Evolutionary conservation across 2,797 vertebrate species (phyloP), one percentile per base, ranked within the genome.

Genomic region (Triplophysa bombifrons): DNA sequence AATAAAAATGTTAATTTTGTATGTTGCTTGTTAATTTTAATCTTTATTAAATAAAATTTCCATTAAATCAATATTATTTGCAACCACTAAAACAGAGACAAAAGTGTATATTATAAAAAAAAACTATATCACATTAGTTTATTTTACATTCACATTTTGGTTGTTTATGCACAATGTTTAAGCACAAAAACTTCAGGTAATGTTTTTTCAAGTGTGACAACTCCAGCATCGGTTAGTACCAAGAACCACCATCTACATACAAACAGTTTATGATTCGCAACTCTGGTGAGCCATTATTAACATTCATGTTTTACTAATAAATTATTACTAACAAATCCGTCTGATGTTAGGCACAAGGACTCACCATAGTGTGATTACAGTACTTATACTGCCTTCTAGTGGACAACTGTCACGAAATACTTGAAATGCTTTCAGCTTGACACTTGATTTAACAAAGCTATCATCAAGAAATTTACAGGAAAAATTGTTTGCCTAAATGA

Each of bases 331-430:
- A 46, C 16, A 34, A 41, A 34, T 30, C 66, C 38, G n/a, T 63
- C 38, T 60, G 48, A 6, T 2, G 60, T 12, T 27, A 56, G 61
- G 17, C 4, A 27, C 14, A 56, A n/a, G 22, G 60, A 5, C 1
- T 48, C 22, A 4, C n/a, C 13, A 73, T 11, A 56, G 34, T 6
- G 10, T 55, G 20, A 70, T 51, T 25, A 63, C 2, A 63, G 20
- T 55, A 41, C 3, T 17, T 72, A 38, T 82, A 58, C 80, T 82
- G 72, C 91, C 91, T 88, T 84, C 93, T 92, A 89, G 87, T 88
- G 93, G 88, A 17, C 80, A 16, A 3, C 65, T 8, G 20, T 72
- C 48, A 80, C 60, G 20, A 55, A 74, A 55, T 19, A 2, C n/a
- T 25, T 44, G 20, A 50, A 67, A 19, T 16, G 17, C 0, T 53